Base-by-base conservation (phyloP, 2,888 invertebrate species). In the Heliconius hortense region DNA sequence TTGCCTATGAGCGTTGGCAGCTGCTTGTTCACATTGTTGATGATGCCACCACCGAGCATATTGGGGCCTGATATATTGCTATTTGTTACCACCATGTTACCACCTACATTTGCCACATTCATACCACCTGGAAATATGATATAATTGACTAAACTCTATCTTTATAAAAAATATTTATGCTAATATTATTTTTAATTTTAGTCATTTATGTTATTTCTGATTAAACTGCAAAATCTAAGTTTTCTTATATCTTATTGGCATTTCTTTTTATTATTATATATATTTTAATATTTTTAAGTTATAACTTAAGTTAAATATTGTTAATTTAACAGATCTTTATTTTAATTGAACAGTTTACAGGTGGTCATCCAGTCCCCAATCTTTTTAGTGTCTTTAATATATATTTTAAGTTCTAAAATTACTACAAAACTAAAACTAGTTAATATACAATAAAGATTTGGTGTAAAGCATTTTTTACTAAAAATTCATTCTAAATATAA, bases 61-160 rank as follows among this genome's bases (percentile, higher is more conserved):
- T 97, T 96, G 84, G 96, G 95, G 78, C 95, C 95, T 80, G 95
- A 95, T 94, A 96, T 95, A 84, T 95, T 96, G 85, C 96, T 96
- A 85, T 97, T 97, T 35, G 97, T 97, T 95, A 97, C 97, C 82
- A 97, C 97, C 96, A 97, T 96, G 80, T 91, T 93, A 84, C 96
- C 96, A 80, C 95, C 95, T 68, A 95, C 95, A 84, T 94, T 95
- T 84, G 88, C 88, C 78, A 96, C 96, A 83, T 96, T 96, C 95
- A 96, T 96, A 81, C 96, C 96, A 94, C 90, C 88, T 88, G 72
- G 63, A 56, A 67, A 56, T 15, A 24, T 59, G 10, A 15, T 43
- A 18, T 39, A 15, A 5, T 35, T 59, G 10, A 70, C n/a, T 35
- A 56, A 70, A 18, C 59, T 59, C 13, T n/a, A 48, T 24, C n/a